phyloP scores from a whole-genome alignment of 1,140 invertebrate genomes.

The Calycopis cecrops region DNA sequence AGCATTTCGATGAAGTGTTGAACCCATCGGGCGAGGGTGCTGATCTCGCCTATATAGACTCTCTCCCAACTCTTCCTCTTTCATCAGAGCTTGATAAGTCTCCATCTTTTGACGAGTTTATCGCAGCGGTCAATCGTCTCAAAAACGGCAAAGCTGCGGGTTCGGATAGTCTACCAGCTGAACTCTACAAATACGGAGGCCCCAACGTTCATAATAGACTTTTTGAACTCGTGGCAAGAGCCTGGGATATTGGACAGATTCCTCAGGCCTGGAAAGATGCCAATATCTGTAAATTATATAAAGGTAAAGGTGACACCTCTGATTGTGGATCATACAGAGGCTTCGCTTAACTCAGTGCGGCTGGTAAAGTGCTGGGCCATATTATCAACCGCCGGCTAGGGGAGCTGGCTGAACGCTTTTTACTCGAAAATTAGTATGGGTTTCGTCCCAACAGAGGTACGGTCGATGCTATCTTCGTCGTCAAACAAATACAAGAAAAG shows the following conservation, averaged over 20 bases:
- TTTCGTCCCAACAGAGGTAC: too few relatives aligned
- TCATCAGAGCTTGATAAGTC: background rate
- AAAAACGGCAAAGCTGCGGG: background rate
- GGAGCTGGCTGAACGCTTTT: too few relatives aligned
- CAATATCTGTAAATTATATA: background rate
- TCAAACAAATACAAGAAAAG: too few relatives aligned
- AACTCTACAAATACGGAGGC: background rate
- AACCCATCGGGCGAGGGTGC: too few relatives aligned
- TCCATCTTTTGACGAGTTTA: background rate
- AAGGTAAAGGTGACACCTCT: too few relatives aligned
- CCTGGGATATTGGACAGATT: background rate
- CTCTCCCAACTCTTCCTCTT: background rate
- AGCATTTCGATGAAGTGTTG: too few relatives aligned
- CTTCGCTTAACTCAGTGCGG: background rate
- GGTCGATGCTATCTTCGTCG: too few relatives aligned
- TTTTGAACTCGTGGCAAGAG: background rate
- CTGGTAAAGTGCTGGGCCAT: background rate
- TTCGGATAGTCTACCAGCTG: background rate
- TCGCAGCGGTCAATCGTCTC: background rate
- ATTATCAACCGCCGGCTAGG: too few relatives aligned
- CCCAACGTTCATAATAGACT: too few relatives aligned
- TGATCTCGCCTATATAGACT: too few relatives aligned
- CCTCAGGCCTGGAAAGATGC: background rate
- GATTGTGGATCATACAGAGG: background rate
- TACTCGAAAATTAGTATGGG: too few relatives aligned